Conservation (phyloP, 2,888 invertebrate species). For the Celastrina argiolus region DNA sequence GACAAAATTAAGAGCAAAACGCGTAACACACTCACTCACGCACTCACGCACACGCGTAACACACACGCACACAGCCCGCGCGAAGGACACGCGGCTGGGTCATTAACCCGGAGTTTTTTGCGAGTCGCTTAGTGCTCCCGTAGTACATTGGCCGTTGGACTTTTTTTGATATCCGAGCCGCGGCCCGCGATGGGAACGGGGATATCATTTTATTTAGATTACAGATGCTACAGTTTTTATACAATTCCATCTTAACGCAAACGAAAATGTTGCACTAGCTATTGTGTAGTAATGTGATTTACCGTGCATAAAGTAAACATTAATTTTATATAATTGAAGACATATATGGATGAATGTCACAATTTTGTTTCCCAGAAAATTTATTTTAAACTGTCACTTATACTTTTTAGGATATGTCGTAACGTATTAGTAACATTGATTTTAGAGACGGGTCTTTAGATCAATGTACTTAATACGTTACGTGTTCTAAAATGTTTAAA, state of each 20-base stretch:
- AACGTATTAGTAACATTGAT: no score
- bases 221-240: slow-evolving; percentile 40
- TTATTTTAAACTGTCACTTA: no score
- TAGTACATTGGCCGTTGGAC: slow-evolving; percentile 67
- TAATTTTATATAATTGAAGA: no score
- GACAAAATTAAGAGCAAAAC: slow-evolving; percentile 59
- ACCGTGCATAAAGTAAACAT: no score
- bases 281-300: no score
- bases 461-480: no score
- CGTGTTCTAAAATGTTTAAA: no score
- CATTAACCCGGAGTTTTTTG: slow-evolving; percentile 72
- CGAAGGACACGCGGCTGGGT: slow-evolving; percentile 74
- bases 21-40: slow-evolving; percentile 40
- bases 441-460: no score
- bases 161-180: slow-evolving; percentile 48
- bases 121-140: slow-evolving; percentile 62
- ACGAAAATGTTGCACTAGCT: not conserved
- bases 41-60: slow-evolving; percentile 40
- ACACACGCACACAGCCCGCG: slow-evolving; percentile 35
- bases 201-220: slow-evolving; percentile 56
- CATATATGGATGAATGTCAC: no score
- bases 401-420: no score
- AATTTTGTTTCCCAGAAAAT: no score
- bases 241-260: no score
- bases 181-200: slow-evolving; percentile 60